phyloP scores from a whole-genome alignment of 2,797 vertebrate species.

The Cebuella pygmaea region DNA sequence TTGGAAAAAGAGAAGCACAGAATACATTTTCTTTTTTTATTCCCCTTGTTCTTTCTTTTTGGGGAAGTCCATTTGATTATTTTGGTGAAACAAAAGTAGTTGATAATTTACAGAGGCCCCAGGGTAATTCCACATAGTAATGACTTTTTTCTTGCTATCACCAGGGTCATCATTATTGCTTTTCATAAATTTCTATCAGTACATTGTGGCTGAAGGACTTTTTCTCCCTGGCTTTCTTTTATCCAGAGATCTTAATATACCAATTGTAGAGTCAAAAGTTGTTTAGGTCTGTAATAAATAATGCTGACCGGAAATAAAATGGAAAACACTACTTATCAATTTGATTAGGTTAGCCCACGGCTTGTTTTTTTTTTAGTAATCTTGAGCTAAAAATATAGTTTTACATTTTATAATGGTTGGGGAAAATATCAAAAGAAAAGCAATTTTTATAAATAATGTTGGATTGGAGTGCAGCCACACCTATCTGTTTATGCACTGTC shows the following conservation, averaged over 20 bases:
- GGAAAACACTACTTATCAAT: background rate
- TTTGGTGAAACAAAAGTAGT: slow-evolving; percentile 2
- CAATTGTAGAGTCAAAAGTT: accelerated
- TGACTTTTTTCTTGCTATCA: slow-evolving; percentile 17
- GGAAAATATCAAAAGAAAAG: background rate
- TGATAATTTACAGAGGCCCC: background rate
- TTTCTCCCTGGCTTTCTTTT: background rate
- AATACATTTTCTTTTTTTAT: background rate
- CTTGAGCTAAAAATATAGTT: background rate
- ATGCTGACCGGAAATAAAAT: slow-evolving; percentile 32
- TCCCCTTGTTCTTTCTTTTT: background rate
- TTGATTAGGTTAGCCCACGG: background rate
- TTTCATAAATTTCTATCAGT: background rate
- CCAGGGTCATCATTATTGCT: background rate
- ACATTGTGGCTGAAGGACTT: background rate
- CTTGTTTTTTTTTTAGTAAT: background rate
- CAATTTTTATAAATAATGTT: slow-evolving; percentile 1
- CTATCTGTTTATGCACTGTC: background rate
- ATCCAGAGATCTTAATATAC: background rate
- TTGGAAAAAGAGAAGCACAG: background rate
- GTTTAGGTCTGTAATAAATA: slow-evolving; percentile 12
- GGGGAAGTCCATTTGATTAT: background rate
- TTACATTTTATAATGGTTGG: background rate
- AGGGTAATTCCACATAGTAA: background rate
- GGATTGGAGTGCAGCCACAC: background rate